Evolutionary conservation across 2,888 invertebrate species (phyloP).

Genomic region (Drosophila yooni): DNA sequence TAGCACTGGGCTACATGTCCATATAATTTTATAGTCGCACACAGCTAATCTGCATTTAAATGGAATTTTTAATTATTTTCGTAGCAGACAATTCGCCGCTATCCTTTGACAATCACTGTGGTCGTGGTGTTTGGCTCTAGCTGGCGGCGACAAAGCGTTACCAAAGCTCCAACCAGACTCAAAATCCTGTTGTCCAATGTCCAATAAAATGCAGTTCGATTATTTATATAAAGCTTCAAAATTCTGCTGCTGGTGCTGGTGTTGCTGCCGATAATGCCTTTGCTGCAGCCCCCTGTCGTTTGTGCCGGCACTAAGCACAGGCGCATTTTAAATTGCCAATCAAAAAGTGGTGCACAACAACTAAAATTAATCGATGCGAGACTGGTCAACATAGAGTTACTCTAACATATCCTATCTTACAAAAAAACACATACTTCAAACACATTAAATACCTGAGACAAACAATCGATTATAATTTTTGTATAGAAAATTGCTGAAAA

Average conservation of each 20-base stretch:
- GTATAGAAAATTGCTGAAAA: not conserved
- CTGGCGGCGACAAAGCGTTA: slow-evolving; percentile 34
- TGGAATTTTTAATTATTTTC: slow-evolving; percentile 81
- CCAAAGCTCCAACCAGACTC: slow-evolving; percentile 35
- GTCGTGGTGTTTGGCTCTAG: slow-evolving; percentile 39
- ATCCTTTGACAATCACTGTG: slow-evolving; percentile 79
- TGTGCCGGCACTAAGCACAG: slow-evolving; percentile 37
- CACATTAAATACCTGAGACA: not conserved
- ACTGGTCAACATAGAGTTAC: slow-evolving; percentile 9
- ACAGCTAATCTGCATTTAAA: slow-evolving; percentile 80
- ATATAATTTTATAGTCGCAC: slow-evolving; percentile 70
- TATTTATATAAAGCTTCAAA: slow-evolving; percentile 76
- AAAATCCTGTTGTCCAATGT: slow-evolving; percentile 40
- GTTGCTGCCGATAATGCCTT: slow-evolving; percentile 26
- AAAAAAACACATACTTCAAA: not conserved
- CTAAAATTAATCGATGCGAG: not conserved
- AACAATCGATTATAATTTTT: not conserved
- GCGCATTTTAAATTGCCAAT: slow-evolving; percentile 76
- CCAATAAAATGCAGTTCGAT: slow-evolving; percentile 76
- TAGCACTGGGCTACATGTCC: slow-evolving; percentile 13
- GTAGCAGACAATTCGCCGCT: slow-evolving; percentile 43
- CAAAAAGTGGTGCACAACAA: slow-evolving; percentile 65
- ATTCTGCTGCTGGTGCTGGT: slow-evolving; percentile 33
- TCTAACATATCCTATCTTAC: not conserved
- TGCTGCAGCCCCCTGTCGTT: slow-evolving; percentile 10